Base-by-base conservation (phyloP, 1,140 invertebrate species). In the Euglossa dilemma region DNA sequence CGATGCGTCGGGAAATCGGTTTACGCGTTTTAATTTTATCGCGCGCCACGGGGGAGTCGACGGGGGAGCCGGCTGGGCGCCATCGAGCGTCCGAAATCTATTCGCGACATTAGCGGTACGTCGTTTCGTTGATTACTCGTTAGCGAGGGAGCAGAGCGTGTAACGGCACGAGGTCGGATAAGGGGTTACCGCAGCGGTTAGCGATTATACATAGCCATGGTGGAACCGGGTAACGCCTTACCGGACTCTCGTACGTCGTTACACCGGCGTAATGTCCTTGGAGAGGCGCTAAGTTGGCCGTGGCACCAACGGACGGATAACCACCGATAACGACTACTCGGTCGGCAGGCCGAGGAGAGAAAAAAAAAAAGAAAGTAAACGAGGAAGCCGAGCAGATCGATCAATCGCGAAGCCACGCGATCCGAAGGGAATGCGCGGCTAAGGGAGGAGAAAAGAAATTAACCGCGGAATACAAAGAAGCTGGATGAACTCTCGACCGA, bases 111-210 rank as follows among this genome's bases (percentile, higher is more conserved):
- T 54, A 63, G 25, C 28, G 43, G 45, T 16, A 43, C 18, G 76
- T 70, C 66, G 76, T 80, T 71, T 36, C 45, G n/a, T 50, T 61
- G 67, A 71, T 72, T 80, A 47, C 56, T 71, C 67, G n/a, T 71
- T 71, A 43, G 56, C 20, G 45, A 52, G n/a, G 64, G 9, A 36
- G 56, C 20, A 16, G 28, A 16, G 45, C 43, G 61, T 28, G 50
- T 28, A 47, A 50, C 77, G 6, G 45, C 25, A 43, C 45, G 67
- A 50, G 43, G 71, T 80, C 67, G 61, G 77, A 80, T 80, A 80
- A 80, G 52, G 52, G 54, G 64, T 59, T 28, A 69, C 63, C 76
- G 64, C 76, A 70, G 56, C 14, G 77, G 77, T 80, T 59, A 50
- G 54, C 76, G 76, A 70, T 79, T 69, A 56, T 57, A 61, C 45